These are phyloP conservation scores for Noturus placidus DNA, from an alignment of 2,113 vertebrate species.

Conservation along the genomic window DNA sequence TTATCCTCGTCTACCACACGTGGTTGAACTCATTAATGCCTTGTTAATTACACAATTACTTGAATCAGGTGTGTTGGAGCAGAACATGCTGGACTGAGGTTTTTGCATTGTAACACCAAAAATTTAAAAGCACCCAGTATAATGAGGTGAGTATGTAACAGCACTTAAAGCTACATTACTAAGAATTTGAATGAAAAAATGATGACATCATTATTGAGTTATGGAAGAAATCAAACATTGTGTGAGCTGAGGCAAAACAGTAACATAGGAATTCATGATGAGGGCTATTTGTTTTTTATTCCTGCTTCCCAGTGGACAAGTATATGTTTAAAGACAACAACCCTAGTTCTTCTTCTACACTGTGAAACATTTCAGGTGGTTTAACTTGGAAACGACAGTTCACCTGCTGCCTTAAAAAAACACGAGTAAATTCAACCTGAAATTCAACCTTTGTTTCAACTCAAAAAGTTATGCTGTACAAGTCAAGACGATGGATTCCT, in stretches of 20 bases:
- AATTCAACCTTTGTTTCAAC: no score
- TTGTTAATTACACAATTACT: conserved; percentile 14
- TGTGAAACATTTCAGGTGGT: no score
- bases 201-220: background rate
- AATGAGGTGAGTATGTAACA: background rate
- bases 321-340: background rate
- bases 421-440: no score
- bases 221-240: background rate
- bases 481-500: no score
- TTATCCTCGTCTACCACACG: conserved; percentile 27
- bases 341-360: background rate
- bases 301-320: background rate
- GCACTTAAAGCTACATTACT: background rate
- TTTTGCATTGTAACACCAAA: background rate
- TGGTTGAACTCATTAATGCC: conserved; percentile 4
- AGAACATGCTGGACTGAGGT: background rate
- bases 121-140: background rate
- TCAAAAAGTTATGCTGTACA: no score
- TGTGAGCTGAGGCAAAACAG: background rate
- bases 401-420: no score
- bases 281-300: background rate
- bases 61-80: conserved; percentile 25
- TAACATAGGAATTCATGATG: background rate
- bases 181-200: background rate
- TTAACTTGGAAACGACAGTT: no score